Percentiles rank a stretch among this genome's conserved stretches.
Evolutionary conservation across 2,113 vertebrate species (phyloP).

Genomic region (Heterocephalus glaber): DNA sequence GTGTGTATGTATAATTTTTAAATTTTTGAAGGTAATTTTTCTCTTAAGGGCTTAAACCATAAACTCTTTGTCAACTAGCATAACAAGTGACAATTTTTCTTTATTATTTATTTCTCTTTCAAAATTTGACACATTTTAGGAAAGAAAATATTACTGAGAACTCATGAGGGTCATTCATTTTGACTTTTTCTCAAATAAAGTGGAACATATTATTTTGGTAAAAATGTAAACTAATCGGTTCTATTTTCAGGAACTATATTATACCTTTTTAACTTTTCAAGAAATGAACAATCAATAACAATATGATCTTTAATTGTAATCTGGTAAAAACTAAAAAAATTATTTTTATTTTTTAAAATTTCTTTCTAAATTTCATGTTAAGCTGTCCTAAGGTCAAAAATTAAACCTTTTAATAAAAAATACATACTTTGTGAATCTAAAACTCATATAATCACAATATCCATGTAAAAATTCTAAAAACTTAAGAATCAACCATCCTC

Average conservation of each 20-base stretch:
- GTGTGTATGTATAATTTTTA: not conserved
- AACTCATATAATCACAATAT: not conserved
- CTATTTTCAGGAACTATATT: not conserved
- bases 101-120: not conserved
- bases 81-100: not conserved
- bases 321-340: conserved; percentile 35
- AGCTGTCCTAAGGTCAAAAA: not conserved
- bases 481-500: not conserved
- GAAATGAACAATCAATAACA: conserved; percentile 17
- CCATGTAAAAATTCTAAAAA: not conserved
- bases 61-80: not conserved
- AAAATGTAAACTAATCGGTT: not conserved
- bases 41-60: not conserved
- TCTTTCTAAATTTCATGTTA: conserved; percentile 37
- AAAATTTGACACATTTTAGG: not conserved
- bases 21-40: not conserved
- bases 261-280: conserved; percentile 52
- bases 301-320: conserved; percentile 60
- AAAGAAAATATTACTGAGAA: not conserved
- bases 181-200: not conserved
- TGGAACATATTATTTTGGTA: not conserved
- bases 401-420: conserved; percentile 34
- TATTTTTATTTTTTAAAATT: conserved; percentile 43
- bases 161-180: not conserved
- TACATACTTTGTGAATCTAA: conserved; percentile 4